Conservation (phyloP, 2,888 invertebrate genomes). For the Lepidonotus clava region DNA sequence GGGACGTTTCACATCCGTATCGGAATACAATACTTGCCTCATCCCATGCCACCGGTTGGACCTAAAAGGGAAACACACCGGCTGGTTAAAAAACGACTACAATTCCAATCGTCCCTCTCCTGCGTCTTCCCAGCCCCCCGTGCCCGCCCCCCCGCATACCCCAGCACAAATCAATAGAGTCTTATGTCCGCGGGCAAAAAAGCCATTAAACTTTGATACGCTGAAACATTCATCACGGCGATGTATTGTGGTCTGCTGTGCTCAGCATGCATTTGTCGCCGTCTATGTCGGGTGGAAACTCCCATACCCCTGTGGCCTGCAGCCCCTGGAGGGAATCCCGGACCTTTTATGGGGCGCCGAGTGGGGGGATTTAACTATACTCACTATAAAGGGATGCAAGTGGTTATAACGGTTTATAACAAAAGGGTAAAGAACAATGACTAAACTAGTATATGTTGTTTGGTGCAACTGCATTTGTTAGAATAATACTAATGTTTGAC, state of each 20-base stretch:
- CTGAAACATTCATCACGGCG: background rate
- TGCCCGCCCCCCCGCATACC: background rate
- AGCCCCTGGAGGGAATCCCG: no score
- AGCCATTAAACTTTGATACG: constrained; percentile 2
- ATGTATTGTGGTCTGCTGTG: background rate
- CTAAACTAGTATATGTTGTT: no score
- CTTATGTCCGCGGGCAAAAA: background rate
- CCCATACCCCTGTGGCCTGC: no score
- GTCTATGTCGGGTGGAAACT: no score
- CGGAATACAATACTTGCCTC: background rate
- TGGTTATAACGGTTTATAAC: no score
- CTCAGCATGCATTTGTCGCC: background rate
- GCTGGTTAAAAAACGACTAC: no score
- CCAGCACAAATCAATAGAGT: background rate
- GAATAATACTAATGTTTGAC: no score
- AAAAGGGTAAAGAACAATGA: no score
- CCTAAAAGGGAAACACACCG: background rate
- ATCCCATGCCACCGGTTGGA: background rate
- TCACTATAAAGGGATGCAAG: no score
- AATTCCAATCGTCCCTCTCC: background rate
- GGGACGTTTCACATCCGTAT: background rate
- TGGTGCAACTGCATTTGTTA: no score
- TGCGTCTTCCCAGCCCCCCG: background rate
- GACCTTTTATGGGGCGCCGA: no score
- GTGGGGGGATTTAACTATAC: no score